phyloP scores from a whole-genome alignment of 2,113 vertebrate genomes.

The Cyanistes caeruleus region DNA sequence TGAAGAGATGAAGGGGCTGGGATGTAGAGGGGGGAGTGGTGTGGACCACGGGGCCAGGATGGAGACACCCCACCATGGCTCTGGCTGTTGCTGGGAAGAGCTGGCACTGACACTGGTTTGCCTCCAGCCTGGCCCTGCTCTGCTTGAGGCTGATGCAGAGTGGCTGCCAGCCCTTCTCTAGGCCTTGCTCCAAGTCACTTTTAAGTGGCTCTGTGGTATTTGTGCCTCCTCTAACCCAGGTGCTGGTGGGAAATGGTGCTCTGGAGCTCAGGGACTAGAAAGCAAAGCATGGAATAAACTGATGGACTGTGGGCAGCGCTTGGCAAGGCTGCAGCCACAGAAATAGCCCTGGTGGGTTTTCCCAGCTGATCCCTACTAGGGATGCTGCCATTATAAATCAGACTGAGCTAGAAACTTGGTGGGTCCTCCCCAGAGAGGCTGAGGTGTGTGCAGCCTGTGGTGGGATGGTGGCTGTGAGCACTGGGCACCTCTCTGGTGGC shows the following conservation, averaged over 20 bases:
- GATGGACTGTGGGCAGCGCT: rapidly evolving
- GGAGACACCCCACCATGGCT: rapidly evolving
- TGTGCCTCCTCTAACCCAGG: neutral
- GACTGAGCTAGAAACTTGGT: neutral
- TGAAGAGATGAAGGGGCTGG: neutral
- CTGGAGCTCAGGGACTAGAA: neutral
- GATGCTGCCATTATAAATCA: neutral
- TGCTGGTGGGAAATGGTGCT: rapidly evolving
- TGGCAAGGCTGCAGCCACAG: neutral
- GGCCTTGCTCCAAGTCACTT: neutral
- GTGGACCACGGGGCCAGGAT: rapidly evolving
- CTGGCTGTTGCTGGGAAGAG: neutral
- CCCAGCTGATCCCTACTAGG: neutral
- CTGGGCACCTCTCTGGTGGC: too few relatives aligned
- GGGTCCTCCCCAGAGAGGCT: neutral
- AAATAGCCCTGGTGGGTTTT: neutral
- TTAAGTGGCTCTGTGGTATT: neutral
- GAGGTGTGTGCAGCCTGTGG: neutral
- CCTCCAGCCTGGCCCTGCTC: neutral
- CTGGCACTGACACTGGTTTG: neutral
- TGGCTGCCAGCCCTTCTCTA: neutral
- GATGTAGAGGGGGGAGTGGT: too few relatives aligned
- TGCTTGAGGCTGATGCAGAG: neutral
- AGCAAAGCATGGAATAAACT: neutral
- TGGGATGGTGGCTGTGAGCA: neutral